Base-by-base conservation (phyloP, 2,888 invertebrate genomes). In the Hyles lineata region DNA sequence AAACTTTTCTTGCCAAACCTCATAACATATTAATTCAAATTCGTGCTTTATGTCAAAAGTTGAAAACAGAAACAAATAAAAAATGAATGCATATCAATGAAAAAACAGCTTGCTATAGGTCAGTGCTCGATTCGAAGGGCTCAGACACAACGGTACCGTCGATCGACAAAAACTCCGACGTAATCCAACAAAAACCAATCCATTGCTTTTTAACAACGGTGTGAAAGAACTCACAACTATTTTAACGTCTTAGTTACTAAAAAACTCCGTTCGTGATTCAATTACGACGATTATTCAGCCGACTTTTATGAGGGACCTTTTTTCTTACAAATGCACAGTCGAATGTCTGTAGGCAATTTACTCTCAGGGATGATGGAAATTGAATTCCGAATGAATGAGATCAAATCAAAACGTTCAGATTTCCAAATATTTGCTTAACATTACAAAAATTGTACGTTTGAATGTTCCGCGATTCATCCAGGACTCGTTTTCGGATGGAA, bases 201-300 rank as follows among this genome's bases (percentile, higher is more conserved):
- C 72, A 74, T 75, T 80, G 80, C 82, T 82, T 79, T 85, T 85
- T 85, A 83, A 85, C 84, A 78, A 79, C 74, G 79, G 80, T 84
- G 86, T 86, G 83, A 88, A 88, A 86, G 87, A 89, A 86, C 85
- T 83, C 83, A 79, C 73, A 79, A 82, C 85, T 87, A 85, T 87
- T 85, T 89, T 84, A 83, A 86, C 83, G 82, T 83, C 85, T 84
- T 5, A 72, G 67, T 43, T 59, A 67, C 58, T 58, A 72, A 86
- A 86, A 87, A 87, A 83, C 74, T 74, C 75, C 76, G 78, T 77
- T 83, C 86, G 86, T 87, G 86, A 89, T 89, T 89, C 84, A 85
- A 90, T 90, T 88, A 88, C 82, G 76, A 81, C 82, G 81, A 89
- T 87, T 85, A 86, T 85, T 81, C 83, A 83, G 80, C 80, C 82